Conservation (phyloP, 2,113 vertebrate species). For the Dipodomys spectabilis region DNA sequence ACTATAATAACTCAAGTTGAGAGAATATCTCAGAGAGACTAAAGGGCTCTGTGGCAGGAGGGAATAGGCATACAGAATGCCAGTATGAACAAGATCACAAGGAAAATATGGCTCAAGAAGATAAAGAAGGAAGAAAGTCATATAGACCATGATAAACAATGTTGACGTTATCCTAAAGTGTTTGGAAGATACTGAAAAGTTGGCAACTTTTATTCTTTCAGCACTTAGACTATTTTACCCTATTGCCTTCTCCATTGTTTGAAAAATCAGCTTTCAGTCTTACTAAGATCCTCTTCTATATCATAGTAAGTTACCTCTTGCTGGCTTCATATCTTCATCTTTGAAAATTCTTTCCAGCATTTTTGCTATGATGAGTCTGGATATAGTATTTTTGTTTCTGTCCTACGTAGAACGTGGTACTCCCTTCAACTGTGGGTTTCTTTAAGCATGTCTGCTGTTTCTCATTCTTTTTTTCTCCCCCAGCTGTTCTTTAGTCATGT, state of each 20-base stretch:
- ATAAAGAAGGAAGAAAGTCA: neutral
- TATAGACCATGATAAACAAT: neutral
- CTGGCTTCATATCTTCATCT: neutral
- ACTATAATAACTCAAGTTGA: too few species aligned
- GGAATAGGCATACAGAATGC: neutral
- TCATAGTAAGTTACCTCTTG: neutral
- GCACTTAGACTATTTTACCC: neutral
- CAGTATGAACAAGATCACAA: neutral
- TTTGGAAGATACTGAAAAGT: neutral
- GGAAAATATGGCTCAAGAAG: neutral
- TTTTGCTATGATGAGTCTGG: neutral
- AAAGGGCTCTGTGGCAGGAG: neutral
- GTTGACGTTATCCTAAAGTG: neutral
- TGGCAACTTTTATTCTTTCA: neutral
- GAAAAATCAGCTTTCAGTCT: constrained; percentile 9
- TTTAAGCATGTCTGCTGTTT: neutral
- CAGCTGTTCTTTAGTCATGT: neutral
- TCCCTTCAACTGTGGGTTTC: neutral
- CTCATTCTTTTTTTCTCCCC: neutral
- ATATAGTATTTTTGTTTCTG: neutral
- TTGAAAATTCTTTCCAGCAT: neutral
- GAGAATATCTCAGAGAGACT: neutral
- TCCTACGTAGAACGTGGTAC: neutral
- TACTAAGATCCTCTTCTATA: neutral
- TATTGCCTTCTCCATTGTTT: neutral